Conservation (phyloP, 1,140 invertebrate species). For the Parasteatoda tepidariorum region DNA sequence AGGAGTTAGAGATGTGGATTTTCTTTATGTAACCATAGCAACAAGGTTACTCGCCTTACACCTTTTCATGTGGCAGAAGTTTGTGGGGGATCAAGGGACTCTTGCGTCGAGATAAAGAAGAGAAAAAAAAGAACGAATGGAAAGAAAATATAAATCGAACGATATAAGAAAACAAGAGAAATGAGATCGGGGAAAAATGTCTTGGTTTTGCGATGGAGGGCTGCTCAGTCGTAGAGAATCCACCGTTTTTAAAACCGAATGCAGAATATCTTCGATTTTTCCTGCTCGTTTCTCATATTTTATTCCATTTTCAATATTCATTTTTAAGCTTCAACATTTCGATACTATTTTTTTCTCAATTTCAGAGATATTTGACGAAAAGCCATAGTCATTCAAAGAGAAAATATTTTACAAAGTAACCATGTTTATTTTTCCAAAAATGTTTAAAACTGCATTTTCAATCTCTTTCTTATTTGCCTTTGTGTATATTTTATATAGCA, state of each 20-base stretch:
- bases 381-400: too few relatives aligned
- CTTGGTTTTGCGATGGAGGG: constrained; percentile 6
- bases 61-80: constrained; percentile 43
- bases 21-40: constrained; percentile 35
- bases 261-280: constrained; percentile 2
- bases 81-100: constrained; percentile 35
- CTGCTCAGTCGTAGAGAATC: background rate
- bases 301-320: background rate
- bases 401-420: too few relatives aligned
- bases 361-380: too few relatives aligned
- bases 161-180: constrained; percentile 16
- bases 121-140: too few relatives aligned
- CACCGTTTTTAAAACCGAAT: background rate
- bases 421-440: too few relatives aligned
- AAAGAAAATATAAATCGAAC: constrained; percentile 37
- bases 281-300: background rate
- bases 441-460: too few relatives aligned
- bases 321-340: background rate
- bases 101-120: constrained; percentile 12
- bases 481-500: too few relatives aligned
- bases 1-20: constrained; percentile 45
- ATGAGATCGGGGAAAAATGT: constrained; percentile 7
- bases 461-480: too few relatives aligned
- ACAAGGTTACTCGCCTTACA: constrained; percentile 33
- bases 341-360: background rate